Evolutionary conservation across 2,797 vertebrate species (phyloP).

Genomic region (Urocyon cinereoargenteus): DNA sequence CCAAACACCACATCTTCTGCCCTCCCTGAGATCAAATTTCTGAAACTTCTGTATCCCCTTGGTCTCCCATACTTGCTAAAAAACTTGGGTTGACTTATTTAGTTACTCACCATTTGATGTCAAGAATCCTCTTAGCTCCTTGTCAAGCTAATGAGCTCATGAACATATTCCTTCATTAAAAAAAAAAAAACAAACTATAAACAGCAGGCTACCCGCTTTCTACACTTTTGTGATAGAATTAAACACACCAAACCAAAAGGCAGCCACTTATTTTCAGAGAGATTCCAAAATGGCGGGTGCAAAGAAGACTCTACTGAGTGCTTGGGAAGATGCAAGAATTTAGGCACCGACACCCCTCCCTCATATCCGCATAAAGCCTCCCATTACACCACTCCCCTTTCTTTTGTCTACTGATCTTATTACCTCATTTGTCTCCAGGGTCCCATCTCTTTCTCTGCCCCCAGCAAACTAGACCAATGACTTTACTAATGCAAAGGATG

Average conservation of each 20-base stretch:
- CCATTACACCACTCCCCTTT: fast-evolving
- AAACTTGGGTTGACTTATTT: conserved; percentile 67
- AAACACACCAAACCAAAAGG: not conserved
- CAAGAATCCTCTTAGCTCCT: conserved; percentile 64
- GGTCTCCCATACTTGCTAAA: not conserved
- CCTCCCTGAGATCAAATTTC: not conserved
- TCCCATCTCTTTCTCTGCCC: not conserved
- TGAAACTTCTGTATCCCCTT: not conserved
- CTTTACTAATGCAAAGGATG: not conserved
- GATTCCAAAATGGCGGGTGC: not conserved
- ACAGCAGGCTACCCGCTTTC: not conserved
- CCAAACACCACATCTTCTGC: not conserved
- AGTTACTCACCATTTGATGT: not conserved
- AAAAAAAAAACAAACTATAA: conserved; percentile 32
- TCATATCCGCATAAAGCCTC: fast-evolving
- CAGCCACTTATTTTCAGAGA: not conserved
- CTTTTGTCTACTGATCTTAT: not conserved
- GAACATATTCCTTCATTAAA: conserved; percentile 58
- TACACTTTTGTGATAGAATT: not conserved
- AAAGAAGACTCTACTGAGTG: fast-evolving
- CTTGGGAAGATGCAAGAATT: fast-evolving
- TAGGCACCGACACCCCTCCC: fast-evolving
- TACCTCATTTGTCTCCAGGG: not conserved
- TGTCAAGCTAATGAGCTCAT: conserved; percentile 64
- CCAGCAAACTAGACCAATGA: not conserved